These are phyloP conservation scores for Murina feae DNA, from an alignment of 2,113 vertebrate genomes.

Conservation along the genomic window DNA sequence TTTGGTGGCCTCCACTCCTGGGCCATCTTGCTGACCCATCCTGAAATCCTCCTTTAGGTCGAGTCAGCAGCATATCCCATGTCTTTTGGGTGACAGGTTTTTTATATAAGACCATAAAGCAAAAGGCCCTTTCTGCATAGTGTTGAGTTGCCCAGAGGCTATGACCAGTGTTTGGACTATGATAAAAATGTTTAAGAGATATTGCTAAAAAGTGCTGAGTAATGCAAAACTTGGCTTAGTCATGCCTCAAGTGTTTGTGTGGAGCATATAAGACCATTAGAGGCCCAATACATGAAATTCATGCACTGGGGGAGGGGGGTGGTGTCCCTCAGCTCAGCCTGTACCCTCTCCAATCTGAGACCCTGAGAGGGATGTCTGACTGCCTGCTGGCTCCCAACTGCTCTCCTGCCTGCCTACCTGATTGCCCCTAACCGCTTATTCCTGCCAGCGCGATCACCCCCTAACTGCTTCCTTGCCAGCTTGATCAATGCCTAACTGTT, in stretches of 20 bases:
- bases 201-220: not conserved
- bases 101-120: slow-evolving; percentile 46
- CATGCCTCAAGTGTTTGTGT: slow-evolving; percentile 29
- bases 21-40: slow-evolving; percentile 45
- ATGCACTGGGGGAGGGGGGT: no score
- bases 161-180: not conserved
- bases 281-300: no score
- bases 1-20: not conserved
- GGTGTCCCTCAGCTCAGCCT: no score
- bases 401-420: no score
- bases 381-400: no score
- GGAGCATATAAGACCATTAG: slow-evolving; percentile 38
- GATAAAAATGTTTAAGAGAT: not conserved
- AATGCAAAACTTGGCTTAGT: slow-evolving; percentile 15
- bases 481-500: no score
- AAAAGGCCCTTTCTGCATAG: not conserved
- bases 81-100: slow-evolving; percentile 53
- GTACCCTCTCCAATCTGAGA: no score
- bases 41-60: slow-evolving; percentile 43
- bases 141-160: slow-evolving; percentile 53
- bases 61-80: slow-evolving; percentile 53
- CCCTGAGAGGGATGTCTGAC: no score
- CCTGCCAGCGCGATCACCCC: no score
- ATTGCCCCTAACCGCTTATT: no score
- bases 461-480: no score